These are phyloP conservation scores for Nipponacmea schrenckii DNA, from an alignment of 2,888 invertebrate species.

Conservation along the genomic window DNA sequence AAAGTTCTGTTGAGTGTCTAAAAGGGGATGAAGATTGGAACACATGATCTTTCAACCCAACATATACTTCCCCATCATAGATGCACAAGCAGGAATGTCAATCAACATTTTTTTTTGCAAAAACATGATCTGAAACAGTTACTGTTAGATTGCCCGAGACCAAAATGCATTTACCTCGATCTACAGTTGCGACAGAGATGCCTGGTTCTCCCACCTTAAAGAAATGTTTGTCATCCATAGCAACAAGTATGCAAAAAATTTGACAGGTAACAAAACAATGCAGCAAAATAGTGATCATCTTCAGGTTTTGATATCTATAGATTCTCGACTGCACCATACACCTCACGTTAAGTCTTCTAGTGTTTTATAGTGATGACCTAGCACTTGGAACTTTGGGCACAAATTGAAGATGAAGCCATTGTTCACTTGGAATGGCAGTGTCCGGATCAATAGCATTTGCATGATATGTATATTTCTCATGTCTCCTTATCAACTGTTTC, in stretches of 20 bases:
- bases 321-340: no score
- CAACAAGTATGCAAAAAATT: conserved; percentile 10
- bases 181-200: conserved; percentile 9
- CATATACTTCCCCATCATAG: conserved; percentile 4
- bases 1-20: neutral
- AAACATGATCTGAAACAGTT: conserved; percentile 2
- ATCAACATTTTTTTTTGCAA: neutral
- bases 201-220: conserved; percentile 14
- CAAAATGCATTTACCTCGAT: neutral
- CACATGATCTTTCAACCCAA: conserved; percentile 8
- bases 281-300: no score
- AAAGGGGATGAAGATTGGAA: neutral
- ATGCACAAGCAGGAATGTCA: neutral
- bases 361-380: no score
- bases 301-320: no score
- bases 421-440: no score
- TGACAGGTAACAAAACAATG: no score
- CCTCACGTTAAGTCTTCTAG: no score
- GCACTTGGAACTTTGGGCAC: no score
- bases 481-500: conserved; percentile 15
- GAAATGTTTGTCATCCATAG: conserved; percentile 19
- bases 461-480: conserved; percentile 12
- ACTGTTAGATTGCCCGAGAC: neutral
- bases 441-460: conserved; percentile 16
- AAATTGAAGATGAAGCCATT: no score